These are phyloP conservation scores for Pristionchus fissidentatus DNA, from an alignment of 2,888 invertebrate genomes.

Conservation along the genomic window DNA sequence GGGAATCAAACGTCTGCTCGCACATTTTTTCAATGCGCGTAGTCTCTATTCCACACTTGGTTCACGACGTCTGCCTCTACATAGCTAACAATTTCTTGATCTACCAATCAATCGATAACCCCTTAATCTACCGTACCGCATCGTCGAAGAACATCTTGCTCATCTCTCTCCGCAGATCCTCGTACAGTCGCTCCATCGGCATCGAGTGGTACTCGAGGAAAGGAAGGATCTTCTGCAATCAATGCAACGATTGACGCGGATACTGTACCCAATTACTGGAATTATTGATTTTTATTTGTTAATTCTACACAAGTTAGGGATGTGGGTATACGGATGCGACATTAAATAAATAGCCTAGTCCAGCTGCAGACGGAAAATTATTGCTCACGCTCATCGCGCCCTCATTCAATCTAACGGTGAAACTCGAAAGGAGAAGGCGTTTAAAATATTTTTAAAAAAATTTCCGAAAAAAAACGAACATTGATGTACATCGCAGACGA, in stretches of 20 bases:
- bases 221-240: conserved; percentile 26
- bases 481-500: conserved; percentile 71
- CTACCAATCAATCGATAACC: not conserved
- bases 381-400: too few species aligned
- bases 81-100: too few species aligned
- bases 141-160: conserved; percentile 65
- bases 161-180: conserved; percentile 64
- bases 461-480: conserved; percentile 56
- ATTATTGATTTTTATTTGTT: not conserved
- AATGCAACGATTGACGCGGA: not conserved
- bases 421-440: too few species aligned
- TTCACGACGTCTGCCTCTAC: too few species aligned
- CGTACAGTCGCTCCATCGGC: conserved; percentile 62
- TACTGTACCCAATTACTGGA: not conserved
- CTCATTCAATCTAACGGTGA: too few species aligned
- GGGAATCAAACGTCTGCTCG: too few species aligned
- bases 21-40: too few species aligned
- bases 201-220: conserved; percentile 45
- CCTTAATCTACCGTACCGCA: too few species aligned
- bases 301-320: not conserved
- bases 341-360: too few species aligned
- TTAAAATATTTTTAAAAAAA: not conserved
- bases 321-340: not conserved
- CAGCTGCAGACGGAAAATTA: too few species aligned
- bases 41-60: too few species aligned